phyloP scores from a whole-genome alignment of 2,888 invertebrate species.

The Chorisops tibialis region DNA sequence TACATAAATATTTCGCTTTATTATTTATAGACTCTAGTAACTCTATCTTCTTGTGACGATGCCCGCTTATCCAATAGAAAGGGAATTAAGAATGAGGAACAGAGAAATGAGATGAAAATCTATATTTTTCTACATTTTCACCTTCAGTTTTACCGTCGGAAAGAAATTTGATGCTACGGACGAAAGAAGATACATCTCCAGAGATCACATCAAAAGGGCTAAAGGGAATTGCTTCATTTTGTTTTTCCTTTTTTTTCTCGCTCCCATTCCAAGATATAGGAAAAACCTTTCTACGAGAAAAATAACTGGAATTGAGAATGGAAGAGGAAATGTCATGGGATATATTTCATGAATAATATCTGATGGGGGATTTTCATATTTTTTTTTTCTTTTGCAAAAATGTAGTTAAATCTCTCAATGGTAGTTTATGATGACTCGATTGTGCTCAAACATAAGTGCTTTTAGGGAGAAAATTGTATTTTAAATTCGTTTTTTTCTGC shows the following conservation, averaged over 20 bases:
- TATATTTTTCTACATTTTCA: background rate
- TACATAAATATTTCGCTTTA: no score
- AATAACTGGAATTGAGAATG: constrained; percentile 17
- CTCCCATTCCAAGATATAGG: background rate
- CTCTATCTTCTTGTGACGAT: no score
- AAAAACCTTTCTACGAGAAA: background rate
- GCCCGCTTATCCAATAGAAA: no score
- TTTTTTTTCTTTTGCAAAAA: background rate
- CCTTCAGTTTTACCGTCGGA: background rate
- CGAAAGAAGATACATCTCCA: background rate
- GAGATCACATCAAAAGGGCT: constrained; percentile 3
- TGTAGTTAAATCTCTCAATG: constrained; percentile 9
- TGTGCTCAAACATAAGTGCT: constrained; percentile 1
- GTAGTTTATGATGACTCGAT: constrained; percentile 14
- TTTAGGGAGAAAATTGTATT: constrained; percentile 8
- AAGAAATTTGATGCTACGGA: constrained; percentile 1
- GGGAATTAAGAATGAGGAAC: no score
- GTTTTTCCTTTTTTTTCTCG: background rate
- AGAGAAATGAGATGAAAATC: no score
- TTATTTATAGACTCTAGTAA: no score
- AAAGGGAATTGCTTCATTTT: background rate
- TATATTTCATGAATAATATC: constrained; percentile 25
- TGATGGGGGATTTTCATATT: background rate
- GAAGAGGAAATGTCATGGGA: constrained; percentile 22
- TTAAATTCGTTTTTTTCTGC: constrained; percentile 3